Percentiles rank a stretch among this genome's conserved stretches.
Conservation (phyloP, 2,888 invertebrate genomes). For the Tipula lateralis region DNA sequence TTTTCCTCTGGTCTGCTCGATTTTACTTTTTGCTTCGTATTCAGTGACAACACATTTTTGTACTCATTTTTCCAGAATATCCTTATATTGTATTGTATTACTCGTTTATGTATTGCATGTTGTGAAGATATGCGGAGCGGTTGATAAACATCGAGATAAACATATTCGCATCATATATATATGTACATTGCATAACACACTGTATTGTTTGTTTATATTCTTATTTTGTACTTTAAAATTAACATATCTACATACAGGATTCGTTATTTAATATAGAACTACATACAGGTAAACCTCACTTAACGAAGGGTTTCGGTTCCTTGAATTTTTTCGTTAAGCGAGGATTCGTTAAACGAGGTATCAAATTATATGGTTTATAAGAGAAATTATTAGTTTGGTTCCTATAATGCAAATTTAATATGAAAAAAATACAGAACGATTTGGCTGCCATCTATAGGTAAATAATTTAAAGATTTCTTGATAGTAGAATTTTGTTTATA, state of each 20-base stretch:
- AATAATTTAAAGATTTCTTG: too few relatives aligned
- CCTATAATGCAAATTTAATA: too few relatives aligned
- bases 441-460: too few relatives aligned
- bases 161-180: background rate
- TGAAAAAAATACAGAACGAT: too few relatives aligned
- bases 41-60: too few relatives aligned
- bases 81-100: background rate
- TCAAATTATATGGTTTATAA: too few relatives aligned
- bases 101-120: background rate
- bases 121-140: background rate
- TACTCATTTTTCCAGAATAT: background rate
- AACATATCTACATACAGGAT: background rate
- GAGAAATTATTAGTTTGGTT: too few relatives aligned
- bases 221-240: conserved; percentile 13
- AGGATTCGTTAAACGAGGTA: too few relatives aligned
- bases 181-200: background rate
- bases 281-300: background rate
- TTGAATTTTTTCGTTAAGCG: too few relatives aligned
- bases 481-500: too few relatives aligned
- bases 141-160: background rate
- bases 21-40: background rate
- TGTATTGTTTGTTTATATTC: background rate
- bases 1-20: background rate
- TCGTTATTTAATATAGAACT: conserved; percentile 1
- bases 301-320: too few relatives aligned